Conservation (phyloP, 64 coral and sea anemone genomes). For the Anthopleura sola region DNA sequence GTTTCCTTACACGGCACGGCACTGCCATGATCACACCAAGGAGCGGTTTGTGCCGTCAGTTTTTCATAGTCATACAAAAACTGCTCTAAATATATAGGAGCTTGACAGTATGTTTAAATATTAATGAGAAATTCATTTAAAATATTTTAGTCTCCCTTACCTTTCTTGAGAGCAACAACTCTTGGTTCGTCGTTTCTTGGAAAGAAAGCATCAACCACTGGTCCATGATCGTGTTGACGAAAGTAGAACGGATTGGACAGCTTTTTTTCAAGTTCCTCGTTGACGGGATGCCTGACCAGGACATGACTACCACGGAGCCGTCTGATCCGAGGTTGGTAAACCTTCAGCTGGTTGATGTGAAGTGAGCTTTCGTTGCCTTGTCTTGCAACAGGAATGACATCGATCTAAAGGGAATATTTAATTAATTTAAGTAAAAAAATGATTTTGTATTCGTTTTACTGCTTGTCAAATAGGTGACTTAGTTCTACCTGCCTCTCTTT, state of each 20-base stretch:
- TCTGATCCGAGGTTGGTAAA: slow-evolving; percentile 48
- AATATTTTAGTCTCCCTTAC: not conserved
- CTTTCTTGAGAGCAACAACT: slow-evolving; percentile 54
- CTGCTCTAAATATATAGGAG: too few species aligned
- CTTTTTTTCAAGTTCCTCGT: slow-evolving; percentile 62
- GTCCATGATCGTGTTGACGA: slow-evolving; percentile 45
- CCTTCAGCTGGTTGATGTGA: slow-evolving; percentile 36
- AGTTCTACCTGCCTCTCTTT: too few species aligned
- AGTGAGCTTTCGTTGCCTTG: not conserved
- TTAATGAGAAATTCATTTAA: too few species aligned
- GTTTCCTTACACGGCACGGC: too few species aligned
- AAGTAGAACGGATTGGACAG: slow-evolving; percentile 65
- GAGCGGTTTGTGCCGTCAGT: too few species aligned
- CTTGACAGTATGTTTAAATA: too few species aligned
- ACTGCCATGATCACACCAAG: too few species aligned
- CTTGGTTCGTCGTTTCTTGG: slow-evolving; percentile 31
- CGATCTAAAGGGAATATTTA: slow-evolving; percentile 21
- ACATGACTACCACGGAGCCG: slow-evolving; percentile 22
- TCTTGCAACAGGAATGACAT: slow-evolving; percentile 19
- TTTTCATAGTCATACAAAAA: too few species aligned
- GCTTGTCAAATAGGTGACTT: not conserved
- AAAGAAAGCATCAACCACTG: slow-evolving; percentile 45
- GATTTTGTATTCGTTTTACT: not conserved
- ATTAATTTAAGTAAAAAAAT: not conserved
- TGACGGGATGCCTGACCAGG: slow-evolving; percentile 43